phyloP scores from a whole-genome alignment of 2,113 vertebrate species.

The Aldabrachelys gigantea region DNA sequence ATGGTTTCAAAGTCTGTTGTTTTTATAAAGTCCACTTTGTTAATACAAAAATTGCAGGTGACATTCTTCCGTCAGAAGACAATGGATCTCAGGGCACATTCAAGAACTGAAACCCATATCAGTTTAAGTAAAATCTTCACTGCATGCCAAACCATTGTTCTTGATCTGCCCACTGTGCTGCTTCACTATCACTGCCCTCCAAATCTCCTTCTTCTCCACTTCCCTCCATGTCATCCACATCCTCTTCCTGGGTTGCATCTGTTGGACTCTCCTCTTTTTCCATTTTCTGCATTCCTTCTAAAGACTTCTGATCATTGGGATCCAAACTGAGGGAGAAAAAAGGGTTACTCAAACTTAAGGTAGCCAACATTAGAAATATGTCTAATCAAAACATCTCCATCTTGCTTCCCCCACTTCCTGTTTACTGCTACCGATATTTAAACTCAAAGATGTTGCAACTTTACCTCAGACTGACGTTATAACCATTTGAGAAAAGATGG shows the following conservation, averaged over 20 bases:
- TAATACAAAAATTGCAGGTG: neutral
- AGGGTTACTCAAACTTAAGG: neutral
- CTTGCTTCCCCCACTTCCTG: slow-evolving; percentile 38
- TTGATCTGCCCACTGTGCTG: slow-evolving; percentile 97
- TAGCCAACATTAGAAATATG: neutral
- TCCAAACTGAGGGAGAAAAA: slow-evolving; percentile 86
- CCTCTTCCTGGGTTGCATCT: slow-evolving; percentile 96
- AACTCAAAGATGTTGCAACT: neutral
- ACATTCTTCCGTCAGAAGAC: slow-evolving; percentile 8
- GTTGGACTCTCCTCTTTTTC: slow-evolving; percentile 98
- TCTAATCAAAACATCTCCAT: neutral
- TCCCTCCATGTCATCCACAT: slow-evolving; percentile 98
- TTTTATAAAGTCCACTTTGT: neutral
- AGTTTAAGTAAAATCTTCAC: slow-evolving; percentile 64
- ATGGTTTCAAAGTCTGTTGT: neutral
- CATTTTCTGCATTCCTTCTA: slow-evolving; percentile 99
- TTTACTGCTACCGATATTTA: neutral
- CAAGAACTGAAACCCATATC: neutral
- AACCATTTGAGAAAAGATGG: neutral
- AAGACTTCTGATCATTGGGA: slow-evolving; percentile 97
- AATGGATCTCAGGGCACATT: neutral
- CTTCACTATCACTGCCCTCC: slow-evolving; percentile 98
- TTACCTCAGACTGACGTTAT: neutral
- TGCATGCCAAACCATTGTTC: slow-evolving; percentile 99
- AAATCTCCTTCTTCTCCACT: slow-evolving; percentile 98